Evolutionary conservation across 2,797 vertebrate genomes (phyloP), one percentile per base, ranked within the genome.

Genomic region (Eupleurogrammus muticus): DNA sequence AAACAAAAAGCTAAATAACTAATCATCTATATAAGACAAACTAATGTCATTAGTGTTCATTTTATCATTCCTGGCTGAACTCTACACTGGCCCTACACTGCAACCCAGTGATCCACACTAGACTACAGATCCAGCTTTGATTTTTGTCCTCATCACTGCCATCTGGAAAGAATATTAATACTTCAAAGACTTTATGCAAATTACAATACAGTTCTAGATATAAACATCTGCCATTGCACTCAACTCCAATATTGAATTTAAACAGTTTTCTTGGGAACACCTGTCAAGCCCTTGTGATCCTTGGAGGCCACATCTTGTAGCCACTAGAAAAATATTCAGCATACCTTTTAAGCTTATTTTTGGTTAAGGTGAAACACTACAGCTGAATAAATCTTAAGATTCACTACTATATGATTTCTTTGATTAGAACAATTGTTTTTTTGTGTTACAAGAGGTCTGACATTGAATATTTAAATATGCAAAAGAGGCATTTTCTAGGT

Each of bases 211-310:
- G 8, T 23, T 57, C 5, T 32, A 36, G 5, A 23, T 48, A 4
- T 24, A 50, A 56, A 52, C 3, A 17, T 23, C 5, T 56, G 52
- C 8, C 0, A 2, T n/a, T 53, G 47, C 0, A 2, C 10, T 52
- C 17, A 50, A 36, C 11, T 65, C 36, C 34, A 28, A 28, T 35
- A 50, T 3, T 35, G 9, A 59, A 59, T 13, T 35, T 2, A 44
- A 74, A 58, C 9, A 1, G 1, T 51, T 52, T 60, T 35, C 1
- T 17, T 38, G 9, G 17, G 1, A 63, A 11, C 4, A 42, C 19
- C 35, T 52, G 40, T 56, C 2, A 13, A 58, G 24, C 3, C 69
- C 66, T 58, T 69, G 20, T 63, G 64, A 52, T 79, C 82, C 65
- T 58, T 0, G 0, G 32, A 69, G 59, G 23, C 48, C 80, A 74